phyloP scores from a whole-genome alignment of 1,140 invertebrate species.

The Lineus longissimus region DNA sequence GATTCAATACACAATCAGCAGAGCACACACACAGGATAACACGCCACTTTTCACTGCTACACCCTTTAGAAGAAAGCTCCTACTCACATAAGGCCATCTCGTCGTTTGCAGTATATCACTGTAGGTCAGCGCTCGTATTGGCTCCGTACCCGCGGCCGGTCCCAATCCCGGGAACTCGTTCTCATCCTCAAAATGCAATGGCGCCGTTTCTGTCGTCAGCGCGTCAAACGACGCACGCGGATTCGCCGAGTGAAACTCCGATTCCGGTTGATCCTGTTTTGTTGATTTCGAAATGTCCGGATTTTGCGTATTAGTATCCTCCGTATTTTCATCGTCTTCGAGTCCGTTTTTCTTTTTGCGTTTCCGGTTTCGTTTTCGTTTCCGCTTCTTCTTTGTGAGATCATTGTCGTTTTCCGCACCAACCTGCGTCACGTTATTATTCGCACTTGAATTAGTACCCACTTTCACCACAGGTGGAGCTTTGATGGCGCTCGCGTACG shows the following conservation, averaged over 20 bases:
- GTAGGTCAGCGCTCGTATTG: slow-evolving; percentile 22
- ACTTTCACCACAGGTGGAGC: no score
- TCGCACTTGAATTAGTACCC: no score
- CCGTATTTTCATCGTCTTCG: neutral
- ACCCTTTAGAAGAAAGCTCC: no score
- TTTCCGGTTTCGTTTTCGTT: slow-evolving; percentile 21
- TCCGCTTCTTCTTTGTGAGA: slow-evolving; percentile 20
- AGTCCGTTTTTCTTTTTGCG: slow-evolving; percentile 18
- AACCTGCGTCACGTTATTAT: no score
- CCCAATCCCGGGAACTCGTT: slow-evolving; percentile 40
- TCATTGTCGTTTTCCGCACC: neutral
- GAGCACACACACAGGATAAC: no score
- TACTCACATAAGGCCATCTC: slow-evolving; percentile 4
- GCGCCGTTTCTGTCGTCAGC: slow-evolving; percentile 15
- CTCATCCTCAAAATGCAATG: slow-evolving; percentile 43
- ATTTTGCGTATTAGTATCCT: neutral
- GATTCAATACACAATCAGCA: no score
- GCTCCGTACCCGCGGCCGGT: neutral
- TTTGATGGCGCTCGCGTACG: no score
- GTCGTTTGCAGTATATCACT: slow-evolving; percentile 33
- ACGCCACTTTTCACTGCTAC: no score
- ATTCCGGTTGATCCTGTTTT: neutral
- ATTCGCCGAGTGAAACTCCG: slow-evolving; percentile 20
- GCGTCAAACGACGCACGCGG: slow-evolving; percentile 15
- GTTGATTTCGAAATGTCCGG: no score